Base-by-base conservation (phyloP, 2,888 invertebrate genomes). In the Rhodophaea formosa region DNA sequence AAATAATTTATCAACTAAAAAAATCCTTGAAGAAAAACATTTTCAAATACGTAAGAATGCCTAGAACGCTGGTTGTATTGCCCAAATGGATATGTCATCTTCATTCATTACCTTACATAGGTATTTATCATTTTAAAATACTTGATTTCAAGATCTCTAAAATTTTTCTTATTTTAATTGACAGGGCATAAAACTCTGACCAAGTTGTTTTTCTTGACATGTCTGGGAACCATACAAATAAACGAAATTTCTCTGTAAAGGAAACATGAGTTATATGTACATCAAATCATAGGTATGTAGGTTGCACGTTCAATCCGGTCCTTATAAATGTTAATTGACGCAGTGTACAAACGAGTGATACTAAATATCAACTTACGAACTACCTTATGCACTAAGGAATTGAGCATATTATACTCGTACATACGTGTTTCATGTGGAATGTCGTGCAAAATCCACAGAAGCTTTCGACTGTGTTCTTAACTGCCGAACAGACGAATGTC, bases 251-350 rank as follows among this genome's bases (percentile, higher is more conserved):
- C 60, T 53, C 64, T 60, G 55, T 62, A 66, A 67, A 66, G 69
- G 70, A 75, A 75, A 72, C 64, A 68, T 70, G 74, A 75, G 72
- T 73, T 74, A 39, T 69, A 76, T 80, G 80, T 80, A 71, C 81
- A 80, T 79, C 69, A 69, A 63, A 64, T 65, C 67, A 74, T 75
- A 80, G 80, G 71, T 68, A 74, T 67, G 74, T 75, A 70, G 78
- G 70, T 64, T 73, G 64, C 3, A 3, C 39, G 39, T 1, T 12
- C 12, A n/a, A 73, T 87, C 89, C 83, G 86, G 88, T 86, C 82
- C 75, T 72, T 74, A 69, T 75, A 68, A 64, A 72, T 79, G 74
- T 85, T 89, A 88, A 89, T 88, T 88, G 89, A 87, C 85, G 79
- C 82, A n/a, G n/a, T 77, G 77, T 80, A 82, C 84, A 84, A 82